Evolutionary conservation across 2,797 vertebrate species (phyloP).

Genomic region (Denticeps clupeoides): DNA sequence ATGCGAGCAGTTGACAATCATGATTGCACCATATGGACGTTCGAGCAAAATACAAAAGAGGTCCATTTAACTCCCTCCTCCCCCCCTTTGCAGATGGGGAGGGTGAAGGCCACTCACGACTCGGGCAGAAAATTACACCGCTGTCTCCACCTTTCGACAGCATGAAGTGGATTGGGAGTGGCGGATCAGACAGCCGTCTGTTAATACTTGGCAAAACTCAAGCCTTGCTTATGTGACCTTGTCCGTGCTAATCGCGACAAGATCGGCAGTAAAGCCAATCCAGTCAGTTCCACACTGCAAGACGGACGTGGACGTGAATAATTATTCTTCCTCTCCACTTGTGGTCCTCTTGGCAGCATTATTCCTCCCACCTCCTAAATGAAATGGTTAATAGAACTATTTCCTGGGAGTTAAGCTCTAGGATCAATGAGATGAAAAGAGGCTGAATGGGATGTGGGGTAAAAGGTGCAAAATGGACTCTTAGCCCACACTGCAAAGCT

Average conservation of each 20-base stretch:
- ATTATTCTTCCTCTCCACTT: slow-evolving; percentile 33
- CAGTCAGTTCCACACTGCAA: slow-evolving; percentile 13
- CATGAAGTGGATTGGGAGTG: slow-evolving; percentile 26
- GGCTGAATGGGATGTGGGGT: slow-evolving; percentile 39
- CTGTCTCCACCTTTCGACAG: slow-evolving; percentile 23
- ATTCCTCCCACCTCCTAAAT: slow-evolving; percentile 29
- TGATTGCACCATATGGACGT: slow-evolving; percentile 35
- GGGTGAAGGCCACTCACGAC: slow-evolving; percentile 34
- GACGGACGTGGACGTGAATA: slow-evolving; percentile 40
- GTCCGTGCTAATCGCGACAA: slow-evolving; percentile 20
- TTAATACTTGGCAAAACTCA: slow-evolving; percentile 28
- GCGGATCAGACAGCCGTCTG: slow-evolving; percentile 12
- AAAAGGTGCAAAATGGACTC: slow-evolving; percentile 22
- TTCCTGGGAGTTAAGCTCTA: slow-evolving; percentile 39
- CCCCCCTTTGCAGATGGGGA: slow-evolving; percentile 12
- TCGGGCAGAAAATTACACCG: slow-evolving; percentile 28
- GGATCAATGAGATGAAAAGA: slow-evolving; percentile 46
- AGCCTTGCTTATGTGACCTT: slow-evolving; percentile 17
- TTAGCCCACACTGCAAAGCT: slow-evolving; percentile 17
- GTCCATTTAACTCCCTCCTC: slow-evolving; percentile 11
- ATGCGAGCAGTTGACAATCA: slow-evolving; percentile 24
- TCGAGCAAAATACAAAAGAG: slow-evolving; percentile 21
- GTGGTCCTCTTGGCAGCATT: slow-evolving; percentile 47
- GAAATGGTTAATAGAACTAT: slow-evolving; percentile 35
- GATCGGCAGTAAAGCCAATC: slow-evolving; percentile 18